phyloP scores from a whole-genome alignment of 92 coral and sea anemone genomes.

The Isaurus tuberculatus region DNA sequence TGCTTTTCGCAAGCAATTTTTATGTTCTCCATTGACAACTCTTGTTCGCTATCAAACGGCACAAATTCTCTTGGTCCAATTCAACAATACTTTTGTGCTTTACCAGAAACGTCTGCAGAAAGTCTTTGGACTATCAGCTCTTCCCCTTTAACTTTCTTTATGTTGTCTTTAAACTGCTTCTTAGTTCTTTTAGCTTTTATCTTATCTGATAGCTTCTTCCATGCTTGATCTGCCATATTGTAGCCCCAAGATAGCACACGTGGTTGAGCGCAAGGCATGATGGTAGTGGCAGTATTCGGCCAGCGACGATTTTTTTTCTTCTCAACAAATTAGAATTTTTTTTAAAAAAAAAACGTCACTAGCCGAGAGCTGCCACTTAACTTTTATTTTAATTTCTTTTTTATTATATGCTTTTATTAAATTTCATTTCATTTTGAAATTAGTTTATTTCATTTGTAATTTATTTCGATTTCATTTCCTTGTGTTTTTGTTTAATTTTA shows the following conservation, averaged over 20 bases:
- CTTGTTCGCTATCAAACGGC: conserved; percentile 50
- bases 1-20: conserved; percentile 60
- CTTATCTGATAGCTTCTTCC: conserved; percentile 50
- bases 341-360: conserved; percentile 32
- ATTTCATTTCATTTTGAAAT: conserved; percentile 21
- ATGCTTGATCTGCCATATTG: conserved; percentile 47
- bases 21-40: conserved; percentile 50
- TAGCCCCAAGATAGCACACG: conserved; percentile 39
- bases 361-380: conserved; percentile 60
- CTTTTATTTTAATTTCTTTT: conserved; percentile 15
- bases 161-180: conserved; percentile 47
- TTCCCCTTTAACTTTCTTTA: conserved; percentile 42
- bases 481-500: conserved; percentile 6
- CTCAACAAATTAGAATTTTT: conserved; percentile 21
- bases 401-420: background rate
- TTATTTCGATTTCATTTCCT: background rate
- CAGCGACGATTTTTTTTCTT: conserved; percentile 42
- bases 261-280: conserved; percentile 55
- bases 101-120: conserved; percentile 57
- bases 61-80: conserved; percentile 63
- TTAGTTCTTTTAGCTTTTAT: conserved; percentile 61
- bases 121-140: conserved; percentile 63
- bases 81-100: conserved; percentile 57
- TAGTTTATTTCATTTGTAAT: background rate
- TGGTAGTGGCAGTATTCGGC: conserved; percentile 61